A percentile compares a stretch with the other conserved stretches of the same genome.
phyloP scores from a whole-genome alignment of 2,797 vertebrate species.

The Amazona finschi region DNA sequence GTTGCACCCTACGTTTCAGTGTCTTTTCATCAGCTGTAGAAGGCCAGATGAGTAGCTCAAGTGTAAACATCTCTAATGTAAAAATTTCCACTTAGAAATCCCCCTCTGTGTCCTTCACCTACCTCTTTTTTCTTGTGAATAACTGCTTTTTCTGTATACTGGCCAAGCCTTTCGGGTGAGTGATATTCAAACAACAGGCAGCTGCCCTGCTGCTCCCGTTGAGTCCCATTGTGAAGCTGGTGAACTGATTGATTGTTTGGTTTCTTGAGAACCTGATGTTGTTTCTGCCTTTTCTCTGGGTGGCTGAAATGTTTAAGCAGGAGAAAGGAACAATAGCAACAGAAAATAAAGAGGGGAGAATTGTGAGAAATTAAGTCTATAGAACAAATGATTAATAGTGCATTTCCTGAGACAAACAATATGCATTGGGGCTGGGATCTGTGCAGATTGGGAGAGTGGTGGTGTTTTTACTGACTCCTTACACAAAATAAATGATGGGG shows the following conservation, averaged over 20 bases:
- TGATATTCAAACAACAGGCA: constrained; percentile 30
- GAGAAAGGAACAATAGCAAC: constrained; percentile 26
- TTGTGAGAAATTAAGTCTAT: constrained; percentile 23
- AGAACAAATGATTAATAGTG: constrained; percentile 19
- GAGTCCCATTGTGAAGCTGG: constrained; percentile 11
- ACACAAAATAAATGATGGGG: neutral
- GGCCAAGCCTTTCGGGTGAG: neutral
- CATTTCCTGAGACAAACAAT: constrained; percentile 30
- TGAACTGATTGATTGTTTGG: constrained; percentile 42
- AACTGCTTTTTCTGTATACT: neutral
- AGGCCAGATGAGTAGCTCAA: neutral
- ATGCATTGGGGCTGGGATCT: neutral
- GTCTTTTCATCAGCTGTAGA: neutral
- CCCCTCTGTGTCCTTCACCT: constrained; percentile 34
- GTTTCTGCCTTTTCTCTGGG: constrained; percentile 44
- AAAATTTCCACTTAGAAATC: constrained; percentile 18
- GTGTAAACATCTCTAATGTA: neutral
- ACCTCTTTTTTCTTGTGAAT: constrained; percentile 28
- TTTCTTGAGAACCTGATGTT: constrained; percentile 37
- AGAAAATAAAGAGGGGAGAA: constrained; percentile 2
- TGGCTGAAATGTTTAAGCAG: neutral
- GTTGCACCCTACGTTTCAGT: neutral
- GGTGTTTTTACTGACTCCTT: neutral
- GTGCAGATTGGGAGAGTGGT: neutral
- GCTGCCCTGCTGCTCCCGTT: constrained; percentile 20